A percentile compares a stretch with the other conserved stretches of the same genome.
Evolutionary conservation across 2,888 invertebrate species (phyloP).

Genomic region (Himalopsyche japonica): DNA sequence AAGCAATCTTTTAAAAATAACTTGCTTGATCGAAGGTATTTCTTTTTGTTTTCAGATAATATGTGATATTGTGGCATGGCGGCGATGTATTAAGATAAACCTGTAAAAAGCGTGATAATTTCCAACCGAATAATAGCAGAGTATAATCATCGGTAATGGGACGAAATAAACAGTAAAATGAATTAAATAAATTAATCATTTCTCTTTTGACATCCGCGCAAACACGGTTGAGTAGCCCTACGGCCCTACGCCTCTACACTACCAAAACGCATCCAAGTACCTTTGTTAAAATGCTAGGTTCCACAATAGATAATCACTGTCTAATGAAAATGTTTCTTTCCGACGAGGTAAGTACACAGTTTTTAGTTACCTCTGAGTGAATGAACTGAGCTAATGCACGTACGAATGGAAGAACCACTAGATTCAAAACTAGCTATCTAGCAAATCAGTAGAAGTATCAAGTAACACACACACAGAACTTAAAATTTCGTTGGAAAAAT

Average conservation of each 20-base stretch:
- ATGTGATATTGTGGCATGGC: too few species aligned
- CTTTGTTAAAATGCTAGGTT: neutral
- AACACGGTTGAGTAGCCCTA: neutral
- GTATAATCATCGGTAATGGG: neutral
- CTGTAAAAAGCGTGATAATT: neutral
- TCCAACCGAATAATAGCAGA: neutral
- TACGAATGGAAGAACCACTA: neutral
- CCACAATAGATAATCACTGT: neutral
- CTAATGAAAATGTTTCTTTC: neutral
- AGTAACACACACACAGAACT: too few species aligned
- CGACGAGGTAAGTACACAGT: neutral
- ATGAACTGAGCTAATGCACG: neutral
- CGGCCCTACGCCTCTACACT: neutral
- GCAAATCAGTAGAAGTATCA: too few species aligned
- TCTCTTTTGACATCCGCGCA: neutral
- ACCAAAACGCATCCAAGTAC: neutral
- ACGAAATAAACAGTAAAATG: neutral
- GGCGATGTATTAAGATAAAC: too few species aligned
- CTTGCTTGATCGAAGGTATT: too few species aligned
- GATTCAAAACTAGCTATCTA: neutral
- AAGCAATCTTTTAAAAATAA: too few species aligned
- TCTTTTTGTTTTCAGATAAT: too few species aligned
- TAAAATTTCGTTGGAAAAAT: too few species aligned
- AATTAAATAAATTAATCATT: neutral
- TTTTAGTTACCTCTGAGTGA: neutral